Evolutionary conservation across 2,797 vertebrate genomes (phyloP).

Genomic region (Liasis olivaceus): DNA sequence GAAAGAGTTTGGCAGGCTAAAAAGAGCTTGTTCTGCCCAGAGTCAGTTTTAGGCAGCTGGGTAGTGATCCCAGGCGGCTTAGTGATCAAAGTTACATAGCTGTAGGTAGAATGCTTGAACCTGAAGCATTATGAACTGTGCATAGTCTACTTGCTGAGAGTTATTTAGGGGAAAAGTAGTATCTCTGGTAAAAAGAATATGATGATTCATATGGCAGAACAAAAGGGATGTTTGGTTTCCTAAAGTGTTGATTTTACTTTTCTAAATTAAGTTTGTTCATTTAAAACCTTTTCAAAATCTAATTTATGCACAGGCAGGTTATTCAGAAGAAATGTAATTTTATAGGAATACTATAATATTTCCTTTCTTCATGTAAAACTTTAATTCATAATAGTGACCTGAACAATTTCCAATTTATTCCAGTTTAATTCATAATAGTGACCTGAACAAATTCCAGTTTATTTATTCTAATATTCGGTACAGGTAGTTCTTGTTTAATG

Average conservation of each 20-base stretch:
- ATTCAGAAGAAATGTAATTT: not conserved
- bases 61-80: not conserved
- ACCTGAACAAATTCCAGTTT: not conserved
- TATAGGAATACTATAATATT: not conserved
- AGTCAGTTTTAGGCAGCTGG: not conserved
- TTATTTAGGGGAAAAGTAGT: not conserved
- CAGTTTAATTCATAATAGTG: not conserved
- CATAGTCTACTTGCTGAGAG: fast-evolving
- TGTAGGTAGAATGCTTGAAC: not conserved
- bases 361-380: not conserved
- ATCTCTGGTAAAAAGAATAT: fast-evolving
- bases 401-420: not conserved
- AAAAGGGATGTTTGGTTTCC: not conserved
- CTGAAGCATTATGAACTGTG: not conserved
- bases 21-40: not conserved
- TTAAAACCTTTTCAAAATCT: not conserved
- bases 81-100: not conserved
- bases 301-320: not conserved
- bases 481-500: no score
- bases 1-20: not conserved
- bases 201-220: not conserved
- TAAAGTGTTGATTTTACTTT: not conserved
- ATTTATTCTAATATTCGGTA: no score
- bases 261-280: not conserved
- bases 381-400: not conserved